phyloP scores from a whole-genome alignment of 1,140 invertebrate species.

The Drosophila jambulina region DNA sequence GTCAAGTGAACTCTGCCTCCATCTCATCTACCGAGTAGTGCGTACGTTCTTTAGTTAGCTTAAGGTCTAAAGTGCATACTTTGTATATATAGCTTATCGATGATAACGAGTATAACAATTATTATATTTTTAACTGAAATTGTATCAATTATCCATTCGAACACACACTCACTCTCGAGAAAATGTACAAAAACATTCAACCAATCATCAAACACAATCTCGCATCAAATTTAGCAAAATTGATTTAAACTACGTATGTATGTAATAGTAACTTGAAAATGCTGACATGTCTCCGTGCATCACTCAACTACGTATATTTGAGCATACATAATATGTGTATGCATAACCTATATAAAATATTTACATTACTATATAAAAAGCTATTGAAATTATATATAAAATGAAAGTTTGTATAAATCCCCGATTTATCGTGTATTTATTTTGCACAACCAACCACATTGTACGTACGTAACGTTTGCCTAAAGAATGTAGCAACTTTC shows the following conservation, averaged over 20 bases:
- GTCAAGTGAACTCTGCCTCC: slow-evolving; percentile 71
- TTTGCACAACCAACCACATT: slow-evolving; percentile 35
- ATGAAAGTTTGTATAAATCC: slow-evolving; percentile 73
- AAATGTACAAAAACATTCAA: slow-evolving; percentile 58
- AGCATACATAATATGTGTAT: slow-evolving; percentile 43
- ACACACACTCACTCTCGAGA: slow-evolving; percentile 28
- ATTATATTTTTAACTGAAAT: slow-evolving; percentile 42
- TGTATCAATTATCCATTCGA: slow-evolving; percentile 48
- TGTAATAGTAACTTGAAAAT: slow-evolving; percentile 55
- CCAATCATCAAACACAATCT: slow-evolving; percentile 42
- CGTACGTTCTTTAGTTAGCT: slow-evolving; percentile 34
- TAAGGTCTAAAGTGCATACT: slow-evolving; percentile 47
- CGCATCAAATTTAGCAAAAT: slow-evolving; percentile 68
- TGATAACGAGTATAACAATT: slow-evolving; percentile 50
- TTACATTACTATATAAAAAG: slow-evolving; percentile 46
- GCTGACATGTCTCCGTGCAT: slow-evolving; percentile 75
- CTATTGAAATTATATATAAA: slow-evolving; percentile 68
- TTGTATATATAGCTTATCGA: slow-evolving; percentile 41
- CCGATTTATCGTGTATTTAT: slow-evolving; percentile 39
- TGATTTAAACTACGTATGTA: slow-evolving; percentile 59
- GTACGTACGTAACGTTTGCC: slow-evolving; percentile 33
- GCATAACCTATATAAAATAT: slow-evolving; percentile 51
- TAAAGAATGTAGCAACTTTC: slow-evolving; percentile 47
- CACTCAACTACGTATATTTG: slow-evolving; percentile 69
- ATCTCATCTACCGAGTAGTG: slow-evolving; percentile 16